Conservation (phyloP, 2,888 invertebrate species). For the Drosophila fungiperda region DNA sequence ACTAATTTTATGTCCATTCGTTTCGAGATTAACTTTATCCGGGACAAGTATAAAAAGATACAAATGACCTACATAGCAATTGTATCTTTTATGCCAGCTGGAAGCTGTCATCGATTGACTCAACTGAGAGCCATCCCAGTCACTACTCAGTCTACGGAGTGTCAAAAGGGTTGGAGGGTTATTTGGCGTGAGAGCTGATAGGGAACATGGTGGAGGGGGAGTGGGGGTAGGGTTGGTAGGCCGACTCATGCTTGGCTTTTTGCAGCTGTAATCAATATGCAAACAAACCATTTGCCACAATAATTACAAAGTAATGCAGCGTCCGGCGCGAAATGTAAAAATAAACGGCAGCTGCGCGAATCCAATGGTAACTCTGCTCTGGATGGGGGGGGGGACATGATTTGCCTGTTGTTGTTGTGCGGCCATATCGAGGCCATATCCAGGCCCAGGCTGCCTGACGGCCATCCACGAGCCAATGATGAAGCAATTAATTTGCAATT, state of each 20-base stretch:
- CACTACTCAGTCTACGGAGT: slow-evolving; percentile 5
- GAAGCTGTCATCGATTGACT: slow-evolving; percentile 21
- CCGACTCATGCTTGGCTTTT: slow-evolving; percentile 57
- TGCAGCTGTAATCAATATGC: slow-evolving; percentile 82
- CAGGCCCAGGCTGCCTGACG: slow-evolving; percentile 39
- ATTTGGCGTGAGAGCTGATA: background rate
- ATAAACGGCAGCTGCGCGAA: slow-evolving; percentile 71
- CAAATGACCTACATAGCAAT: slow-evolving; percentile 29
- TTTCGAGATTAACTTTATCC: slow-evolving; percentile 11
- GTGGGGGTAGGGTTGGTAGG: slow-evolving; percentile 5
- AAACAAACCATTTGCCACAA: slow-evolving; percentile 82
- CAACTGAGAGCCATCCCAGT: slow-evolving; percentile 1
- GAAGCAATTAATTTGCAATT: slow-evolving; percentile 84
- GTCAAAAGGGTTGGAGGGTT: background rate
- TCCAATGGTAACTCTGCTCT: slow-evolving; percentile 57
- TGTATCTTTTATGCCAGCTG: slow-evolving; percentile 31
- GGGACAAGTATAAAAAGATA: slow-evolving; percentile 4
- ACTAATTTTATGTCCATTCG: background rate
- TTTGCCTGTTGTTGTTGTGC: slow-evolving; percentile 28
- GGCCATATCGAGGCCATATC: slow-evolving; percentile 58
- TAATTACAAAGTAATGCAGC: slow-evolving; percentile 81
- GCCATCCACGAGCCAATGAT: slow-evolving; percentile 75
- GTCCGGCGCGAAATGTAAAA: slow-evolving; percentile 67
- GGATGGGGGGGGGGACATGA: slow-evolving; percentile 1
- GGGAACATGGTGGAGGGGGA: background rate